A percentile compares a stretch with the other conserved stretches of the same genome.
Evolutionary conservation across 2,797 vertebrate species (phyloP).

Genomic region (Staurois parvus): DNA sequence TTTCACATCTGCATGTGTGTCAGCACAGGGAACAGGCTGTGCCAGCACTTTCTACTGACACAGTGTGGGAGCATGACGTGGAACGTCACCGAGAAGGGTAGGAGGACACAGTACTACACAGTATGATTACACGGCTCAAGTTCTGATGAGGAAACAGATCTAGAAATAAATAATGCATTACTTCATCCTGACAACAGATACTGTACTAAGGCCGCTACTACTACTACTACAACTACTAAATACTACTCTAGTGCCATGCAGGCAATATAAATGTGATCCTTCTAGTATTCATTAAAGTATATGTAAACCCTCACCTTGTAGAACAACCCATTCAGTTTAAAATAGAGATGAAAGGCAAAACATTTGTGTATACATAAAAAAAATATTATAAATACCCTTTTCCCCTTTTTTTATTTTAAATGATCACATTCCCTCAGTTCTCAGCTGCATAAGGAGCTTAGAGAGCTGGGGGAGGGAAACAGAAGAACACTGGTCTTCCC

Average conservation of each 20-base stretch:
- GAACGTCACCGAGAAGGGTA: slow-evolving; percentile 25
- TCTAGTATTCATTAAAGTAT: too few relatives aligned
- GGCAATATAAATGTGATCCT: not conserved
- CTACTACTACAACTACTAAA: not conserved
- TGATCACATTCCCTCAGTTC: too few relatives aligned
- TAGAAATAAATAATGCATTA: slow-evolving; percentile 31
- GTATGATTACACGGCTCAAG: slow-evolving; percentile 25
- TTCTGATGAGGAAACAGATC: slow-evolving; percentile 17
- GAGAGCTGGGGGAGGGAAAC: too few relatives aligned
- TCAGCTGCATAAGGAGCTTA: too few relatives aligned
- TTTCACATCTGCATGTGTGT: slow-evolving; percentile 2
- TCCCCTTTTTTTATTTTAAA: too few relatives aligned
- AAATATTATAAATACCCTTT: too few relatives aligned
- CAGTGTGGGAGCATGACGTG: slow-evolving; percentile 12
- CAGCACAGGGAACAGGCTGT: not conserved
- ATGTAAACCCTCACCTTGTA: too few relatives aligned
- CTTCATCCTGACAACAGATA: not conserved
- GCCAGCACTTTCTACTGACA: slow-evolving; percentile 29
- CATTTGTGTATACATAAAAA: too few relatives aligned
- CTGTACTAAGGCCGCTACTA: not conserved
- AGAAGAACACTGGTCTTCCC: too few relatives aligned
- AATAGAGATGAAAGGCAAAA: too few relatives aligned
- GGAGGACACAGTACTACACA: slow-evolving; percentile 11
- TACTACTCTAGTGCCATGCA: not conserved
- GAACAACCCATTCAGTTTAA: too few relatives aligned